These are phyloP conservation scores for Gouania willdenowi DNA, from an alignment of 2,797 vertebrate species.

Conservation along the genomic window DNA sequence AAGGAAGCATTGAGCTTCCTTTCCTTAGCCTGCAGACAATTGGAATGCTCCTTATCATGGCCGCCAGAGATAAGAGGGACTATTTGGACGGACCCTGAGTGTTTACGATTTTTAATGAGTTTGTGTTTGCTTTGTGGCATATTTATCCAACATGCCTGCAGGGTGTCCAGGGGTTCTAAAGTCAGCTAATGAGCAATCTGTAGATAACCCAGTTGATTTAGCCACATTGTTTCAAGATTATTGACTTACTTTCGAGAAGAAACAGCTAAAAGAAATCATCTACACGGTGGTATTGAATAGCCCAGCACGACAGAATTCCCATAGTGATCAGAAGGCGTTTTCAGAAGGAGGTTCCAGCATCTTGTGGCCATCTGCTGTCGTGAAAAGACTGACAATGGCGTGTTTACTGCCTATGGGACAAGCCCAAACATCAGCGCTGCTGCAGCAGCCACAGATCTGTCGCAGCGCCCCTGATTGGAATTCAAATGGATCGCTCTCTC, in stretches of 20 bases:
- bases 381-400: constrained; percentile 24
- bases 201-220: background rate
- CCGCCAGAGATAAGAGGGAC: constrained; percentile 18
- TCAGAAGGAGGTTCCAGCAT: constrained; percentile 20
- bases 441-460: constrained; percentile 25
- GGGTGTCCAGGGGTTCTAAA: constrained; percentile 8
- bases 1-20: too few relatives aligned
- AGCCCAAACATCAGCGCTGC: constrained; percentile 7
- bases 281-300: background rate
- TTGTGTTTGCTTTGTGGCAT: constrained; percentile 18
- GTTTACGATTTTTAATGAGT: constrained; percentile 2
- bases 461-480: constrained; percentile 45
- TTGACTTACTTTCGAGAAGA: background rate
- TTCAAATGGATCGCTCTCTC: constrained; percentile 38
- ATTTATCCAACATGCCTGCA: constrained; percentile 1
- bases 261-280: background rate
- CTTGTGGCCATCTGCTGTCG: constrained; percentile 9
- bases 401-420: constrained; percentile 15
- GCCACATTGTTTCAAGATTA: constrained; percentile 1
- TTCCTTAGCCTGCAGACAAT: background rate
- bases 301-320: background rate
- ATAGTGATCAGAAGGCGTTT: constrained; percentile 21
- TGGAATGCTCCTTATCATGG: background rate
- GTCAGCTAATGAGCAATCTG: background rate
- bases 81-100: too few relatives aligned